Percentiles rank a stretch among this genome's conserved stretches.
Conservation (phyloP, 2,888 invertebrate genomes). For the Conchocele bisecta region DNA sequence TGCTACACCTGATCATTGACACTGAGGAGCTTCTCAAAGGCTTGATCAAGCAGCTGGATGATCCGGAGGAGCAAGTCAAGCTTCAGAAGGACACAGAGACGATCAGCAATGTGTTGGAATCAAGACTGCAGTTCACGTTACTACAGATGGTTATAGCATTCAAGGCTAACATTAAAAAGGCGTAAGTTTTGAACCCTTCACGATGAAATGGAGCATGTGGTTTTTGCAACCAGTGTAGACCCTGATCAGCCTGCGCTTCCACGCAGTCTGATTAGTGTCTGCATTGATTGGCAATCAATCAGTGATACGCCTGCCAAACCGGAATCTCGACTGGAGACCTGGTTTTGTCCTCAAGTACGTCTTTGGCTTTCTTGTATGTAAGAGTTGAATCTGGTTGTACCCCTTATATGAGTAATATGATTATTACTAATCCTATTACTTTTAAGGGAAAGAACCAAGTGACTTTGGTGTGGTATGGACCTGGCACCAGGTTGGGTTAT, state of each 20-base stretch:
- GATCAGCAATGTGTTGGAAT: conserved; percentile 58
- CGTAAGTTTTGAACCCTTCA: conserved; percentile 57
- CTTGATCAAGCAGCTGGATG: conserved; percentile 45
- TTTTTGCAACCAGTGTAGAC: no score
- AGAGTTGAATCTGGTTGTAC: neutral
- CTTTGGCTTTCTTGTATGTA: neutral
- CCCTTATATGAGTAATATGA: no score
- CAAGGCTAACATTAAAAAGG: conserved; percentile 54
- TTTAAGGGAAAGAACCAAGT: no score
- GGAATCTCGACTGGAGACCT: no score
- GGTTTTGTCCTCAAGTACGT: no score
- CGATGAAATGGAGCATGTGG: no score
- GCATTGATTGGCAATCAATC: neutral
- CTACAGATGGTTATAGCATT: conserved; percentile 63
- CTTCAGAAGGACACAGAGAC: conserved; percentile 53
- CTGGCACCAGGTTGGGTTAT: no score
- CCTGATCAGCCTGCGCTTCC: no score
- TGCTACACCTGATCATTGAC: conserved; percentile 46
- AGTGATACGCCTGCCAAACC: no score
- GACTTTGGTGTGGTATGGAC: no score
- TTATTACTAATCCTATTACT: no score
- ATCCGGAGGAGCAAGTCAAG: conserved; percentile 43
- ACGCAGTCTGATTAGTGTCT: no score
- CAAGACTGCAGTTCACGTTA: conserved; percentile 63
- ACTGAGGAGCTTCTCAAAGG: conserved; percentile 53